Evolutionary conservation across 2,797 vertebrate genomes (phyloP), one percentile per base, ranked within the genome.

Genomic region (Enteromius radiatus): DNA sequence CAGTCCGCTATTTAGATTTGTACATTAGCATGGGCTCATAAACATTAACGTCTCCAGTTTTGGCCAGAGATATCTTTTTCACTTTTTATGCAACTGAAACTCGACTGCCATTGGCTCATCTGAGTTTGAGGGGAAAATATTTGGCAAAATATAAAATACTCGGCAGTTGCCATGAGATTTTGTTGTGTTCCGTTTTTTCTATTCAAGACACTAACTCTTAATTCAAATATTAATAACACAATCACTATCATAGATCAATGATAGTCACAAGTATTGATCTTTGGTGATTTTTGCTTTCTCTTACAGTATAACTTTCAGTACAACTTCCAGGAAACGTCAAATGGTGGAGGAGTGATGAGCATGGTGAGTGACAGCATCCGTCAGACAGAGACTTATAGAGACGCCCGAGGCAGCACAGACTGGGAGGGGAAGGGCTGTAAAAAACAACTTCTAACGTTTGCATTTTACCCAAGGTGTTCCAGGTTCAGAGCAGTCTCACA

Each of bases 361-460:
- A 4, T 47, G 73, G 81, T 82, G 38, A 83, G 81, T 54, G 63
- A 82, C 14, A 2, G 4, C 36, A n/a, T 41, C 15, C 14, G 5
- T 63, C 21, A 36, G 26, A 28, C 56, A 21, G 21, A 64, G 33
- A 80, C 56, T 6, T 26, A n/a, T 41, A 33, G 15, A 26, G 11
- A 59, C 11, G 5, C 23, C 54, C 28, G 33, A 52, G 5, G 5
- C 47, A 36, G 5, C 11, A 36, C 71, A 74, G 31, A 68, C 77
- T 5, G 49, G 64, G 21, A 54, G 33, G 9, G 47, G 33, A 17
- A 17, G 9, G 54, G 33, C 1, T 52, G 10, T 19, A 56, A 3
- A 8, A 26, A 52, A 54, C 36, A 68, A 52, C 3, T 38, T 23
- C 15, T 2, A 54, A 10, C 54, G 11, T 21, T 36, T 5, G 28